A percentile compares a stretch with the other conserved stretches of the same genome.
These are phyloP conservation scores for Tolypeutes matacus DNA, from an alignment of 2,797 vertebrate genomes.

Conservation along the genomic window DNA sequence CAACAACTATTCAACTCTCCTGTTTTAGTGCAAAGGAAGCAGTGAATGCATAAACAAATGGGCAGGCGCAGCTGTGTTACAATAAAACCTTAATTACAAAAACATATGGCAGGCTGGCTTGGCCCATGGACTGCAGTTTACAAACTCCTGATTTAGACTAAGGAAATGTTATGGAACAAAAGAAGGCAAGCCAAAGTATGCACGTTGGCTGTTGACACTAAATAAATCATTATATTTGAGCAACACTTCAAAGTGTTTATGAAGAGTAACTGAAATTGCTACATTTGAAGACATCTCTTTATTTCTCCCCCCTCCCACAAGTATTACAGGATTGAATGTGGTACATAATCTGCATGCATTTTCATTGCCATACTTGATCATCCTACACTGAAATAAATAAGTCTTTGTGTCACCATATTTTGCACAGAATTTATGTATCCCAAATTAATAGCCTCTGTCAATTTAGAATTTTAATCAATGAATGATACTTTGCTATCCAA, in stretches of 20 bases:
- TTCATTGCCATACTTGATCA: background rate
- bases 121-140: background rate
- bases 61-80: background rate
- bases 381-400: slow-evolving; percentile 20
- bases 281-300: background rate
- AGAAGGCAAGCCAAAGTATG: slow-evolving; percentile 35
- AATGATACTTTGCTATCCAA: slow-evolving; percentile 55
- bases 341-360: background rate
- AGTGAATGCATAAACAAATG: background rate
- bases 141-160: background rate
- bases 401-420: background rate
- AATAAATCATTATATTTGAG: background rate
- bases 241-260: slow-evolving; percentile 17
- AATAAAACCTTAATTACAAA: slow-evolving; percentile 30
- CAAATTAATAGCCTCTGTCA: slow-evolving; percentile 49
- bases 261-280: slow-evolving; percentile 23
- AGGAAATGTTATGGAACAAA: slow-evolving; percentile 27
- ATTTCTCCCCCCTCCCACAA: background rate
- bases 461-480: slow-evolving; percentile 60
- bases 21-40: background rate
- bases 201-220: background rate
- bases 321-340: background rate
- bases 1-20: background rate
- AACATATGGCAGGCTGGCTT: background rate
- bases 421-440: slow-evolving; percentile 49